These are phyloP conservation scores for Halcyon senegalensis DNA, from an alignment of 2,113 vertebrate species.

Conservation along the genomic window DNA sequence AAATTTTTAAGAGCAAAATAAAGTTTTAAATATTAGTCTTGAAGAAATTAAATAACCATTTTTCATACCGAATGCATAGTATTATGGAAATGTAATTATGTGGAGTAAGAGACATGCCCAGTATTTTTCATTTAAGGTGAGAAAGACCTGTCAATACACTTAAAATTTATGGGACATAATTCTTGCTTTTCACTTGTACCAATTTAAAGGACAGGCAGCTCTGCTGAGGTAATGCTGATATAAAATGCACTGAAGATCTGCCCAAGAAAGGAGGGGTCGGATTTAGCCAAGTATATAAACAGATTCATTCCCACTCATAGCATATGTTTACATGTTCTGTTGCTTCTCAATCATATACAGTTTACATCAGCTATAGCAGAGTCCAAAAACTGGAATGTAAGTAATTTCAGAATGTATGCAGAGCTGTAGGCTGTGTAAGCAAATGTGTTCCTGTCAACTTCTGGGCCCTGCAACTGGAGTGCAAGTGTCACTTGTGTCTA, in stretches of 20 bases:
- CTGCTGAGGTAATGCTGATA: not conserved
- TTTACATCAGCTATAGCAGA: not conserved
- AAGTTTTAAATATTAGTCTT: not conserved
- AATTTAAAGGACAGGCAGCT: not conserved
- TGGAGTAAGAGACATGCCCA: not conserved
- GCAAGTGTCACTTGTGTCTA: not conserved
- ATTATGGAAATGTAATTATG: not conserved
- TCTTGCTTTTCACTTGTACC: not conserved
- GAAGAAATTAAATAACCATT: not conserved
- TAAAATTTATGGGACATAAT: not conserved
- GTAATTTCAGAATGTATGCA: not conserved
- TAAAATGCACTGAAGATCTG: not conserved
- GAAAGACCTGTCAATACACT: not conserved
- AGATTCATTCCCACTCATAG: not conserved
- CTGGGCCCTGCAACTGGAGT: not conserved
- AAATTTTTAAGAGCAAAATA: not conserved
- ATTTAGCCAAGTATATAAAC: not conserved
- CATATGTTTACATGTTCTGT: not conserved
- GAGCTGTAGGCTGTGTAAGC: not conserved
- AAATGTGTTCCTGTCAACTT: not conserved
- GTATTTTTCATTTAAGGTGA: not conserved
- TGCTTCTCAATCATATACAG: not conserved
- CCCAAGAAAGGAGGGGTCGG: not conserved
- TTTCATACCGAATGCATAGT: not conserved
- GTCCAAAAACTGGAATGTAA: not conserved